phyloP scores from a whole-genome alignment of 2,113 vertebrate species.

The Sciurus niger region DNA sequence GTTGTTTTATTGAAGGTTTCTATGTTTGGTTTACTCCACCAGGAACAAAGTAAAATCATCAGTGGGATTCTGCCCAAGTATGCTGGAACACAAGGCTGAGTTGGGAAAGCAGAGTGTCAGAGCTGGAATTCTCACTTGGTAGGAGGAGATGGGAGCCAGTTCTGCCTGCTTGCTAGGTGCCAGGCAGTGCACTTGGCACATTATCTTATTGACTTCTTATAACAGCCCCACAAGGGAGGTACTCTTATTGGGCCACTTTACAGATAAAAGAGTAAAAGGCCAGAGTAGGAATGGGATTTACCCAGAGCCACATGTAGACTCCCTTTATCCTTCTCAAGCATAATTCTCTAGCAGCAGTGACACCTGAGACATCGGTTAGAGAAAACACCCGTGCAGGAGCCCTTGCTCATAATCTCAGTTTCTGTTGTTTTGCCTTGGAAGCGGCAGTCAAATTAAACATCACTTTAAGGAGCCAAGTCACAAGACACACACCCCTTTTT shows the following conservation, averaged over 20 bases:
- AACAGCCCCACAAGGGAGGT: accelerated
- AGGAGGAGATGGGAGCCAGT: not conserved
- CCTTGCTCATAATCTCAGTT: not conserved
- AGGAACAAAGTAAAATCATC: not conserved
- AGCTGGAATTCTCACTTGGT: not conserved
- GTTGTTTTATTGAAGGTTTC: not conserved
- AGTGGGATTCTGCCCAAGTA: too few relatives aligned
- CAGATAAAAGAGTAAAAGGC: not conserved
- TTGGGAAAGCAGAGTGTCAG: not conserved
- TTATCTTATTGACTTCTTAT: not conserved
- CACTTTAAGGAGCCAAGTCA: constrained; percentile 53
- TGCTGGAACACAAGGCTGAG: not conserved
- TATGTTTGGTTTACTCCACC: not conserved
- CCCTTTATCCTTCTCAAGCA: not conserved
- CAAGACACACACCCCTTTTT: constrained; percentile 1
- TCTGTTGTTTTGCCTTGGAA: not conserved
- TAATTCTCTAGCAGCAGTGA: not conserved
- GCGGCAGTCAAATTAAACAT: constrained; percentile 55
- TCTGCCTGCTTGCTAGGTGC: not conserved
- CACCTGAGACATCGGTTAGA: not conserved
- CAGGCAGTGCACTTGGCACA: accelerated
- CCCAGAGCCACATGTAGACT: not conserved
- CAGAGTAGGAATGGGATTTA: not conserved
- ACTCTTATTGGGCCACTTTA: not conserved
- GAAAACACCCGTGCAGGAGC: not conserved